phyloP scores from a whole-genome alignment of 2,888 invertebrate genomes.

The Parnassius smintheus region DNA sequence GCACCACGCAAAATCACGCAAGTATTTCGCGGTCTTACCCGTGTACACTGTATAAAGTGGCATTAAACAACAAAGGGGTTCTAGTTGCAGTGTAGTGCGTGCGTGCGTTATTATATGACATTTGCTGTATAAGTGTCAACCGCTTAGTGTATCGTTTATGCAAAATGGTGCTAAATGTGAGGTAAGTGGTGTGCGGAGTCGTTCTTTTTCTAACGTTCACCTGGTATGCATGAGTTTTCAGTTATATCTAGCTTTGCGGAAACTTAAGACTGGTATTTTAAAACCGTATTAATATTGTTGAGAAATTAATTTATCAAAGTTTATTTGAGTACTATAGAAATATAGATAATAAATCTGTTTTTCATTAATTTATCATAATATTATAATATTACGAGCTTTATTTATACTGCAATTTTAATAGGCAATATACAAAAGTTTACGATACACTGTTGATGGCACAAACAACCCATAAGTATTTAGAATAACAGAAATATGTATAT shows the following conservation, averaged over 20 bases:
- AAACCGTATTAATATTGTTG: too few species aligned
- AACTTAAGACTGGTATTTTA: too few species aligned
- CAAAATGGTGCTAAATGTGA: slow-evolving; percentile 70
- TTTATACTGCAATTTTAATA: too few species aligned
- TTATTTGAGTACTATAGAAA: too few species aligned
- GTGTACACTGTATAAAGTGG: slow-evolving; percentile 11
- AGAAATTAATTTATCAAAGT: too few species aligned
- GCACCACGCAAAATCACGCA: slow-evolving; percentile 2
- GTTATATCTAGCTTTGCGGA: not conserved
- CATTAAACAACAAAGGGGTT: slow-evolving; percentile 17
- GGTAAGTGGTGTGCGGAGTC: slow-evolving; percentile 60
- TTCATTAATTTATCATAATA: too few species aligned
- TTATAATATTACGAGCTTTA: too few species aligned
- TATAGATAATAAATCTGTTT: too few species aligned
- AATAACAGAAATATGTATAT: too few species aligned
- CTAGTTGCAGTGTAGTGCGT: slow-evolving; percentile 36
- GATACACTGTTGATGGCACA: too few species aligned
- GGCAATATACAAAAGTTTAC: too few species aligned
- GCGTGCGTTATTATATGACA: slow-evolving; percentile 41
- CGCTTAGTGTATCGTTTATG: slow-evolving; percentile 43
- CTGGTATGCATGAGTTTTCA: not conserved
- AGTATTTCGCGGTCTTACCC: not conserved
- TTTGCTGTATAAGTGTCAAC: slow-evolving; percentile 38
- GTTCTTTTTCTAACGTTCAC: slow-evolving; percentile 19
- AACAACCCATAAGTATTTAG: too few species aligned